Evolutionary conservation across 2,113 vertebrate species (phyloP), one percentile per base, ranked within the genome.

Genomic region (Parus major): DNA sequence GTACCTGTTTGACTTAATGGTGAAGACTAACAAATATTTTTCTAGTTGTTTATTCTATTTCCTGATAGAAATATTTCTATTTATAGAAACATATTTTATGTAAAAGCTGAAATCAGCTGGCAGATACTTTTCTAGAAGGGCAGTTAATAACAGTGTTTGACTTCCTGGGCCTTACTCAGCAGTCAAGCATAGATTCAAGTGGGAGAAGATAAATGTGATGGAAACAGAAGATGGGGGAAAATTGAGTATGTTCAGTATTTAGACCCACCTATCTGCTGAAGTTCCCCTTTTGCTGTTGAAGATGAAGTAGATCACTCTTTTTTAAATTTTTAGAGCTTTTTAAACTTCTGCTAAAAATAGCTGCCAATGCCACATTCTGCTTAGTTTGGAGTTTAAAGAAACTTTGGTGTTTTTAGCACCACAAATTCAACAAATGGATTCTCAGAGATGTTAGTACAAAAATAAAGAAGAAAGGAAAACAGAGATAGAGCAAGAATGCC

Each of bases 381-480:
- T 49, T 69, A 90, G 16, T 83, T 81, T 87, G 70, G 63, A 72
- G 28, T 70, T 82, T 65, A 82, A 88, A 93, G 57, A 63, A 86
- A 22, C 27, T 41, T 55, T 7, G 21, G 27, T 92, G 71, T 22
- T 95, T 96, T 90, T 86, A 71, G 63, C 72, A 91, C 50, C 53
- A 69, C 12, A 90, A 55, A 85, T 90, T 90, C 65, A 86, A 65
- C 29, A 82, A 82, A 44, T 80, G 53, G 25, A 56, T 93, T 92
- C 63, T 87, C 46, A 84, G 72, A 85, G 28, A 57, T 36, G 11
- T 19, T 47, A 41, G 46, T n/a, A 64, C 28, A 75, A 71, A 91
- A 88, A 79, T 65, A 90, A 90, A 92, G 70, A 87, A 88, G n/a
- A 39, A 85, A 73, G 53, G 52, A 68, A 86, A 91, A 66, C 55